Evolutionary conservation across 2,113 vertebrate species (phyloP), one percentile per base, ranked within the genome.

Genomic region (Quiscalus mexicanus): DNA sequence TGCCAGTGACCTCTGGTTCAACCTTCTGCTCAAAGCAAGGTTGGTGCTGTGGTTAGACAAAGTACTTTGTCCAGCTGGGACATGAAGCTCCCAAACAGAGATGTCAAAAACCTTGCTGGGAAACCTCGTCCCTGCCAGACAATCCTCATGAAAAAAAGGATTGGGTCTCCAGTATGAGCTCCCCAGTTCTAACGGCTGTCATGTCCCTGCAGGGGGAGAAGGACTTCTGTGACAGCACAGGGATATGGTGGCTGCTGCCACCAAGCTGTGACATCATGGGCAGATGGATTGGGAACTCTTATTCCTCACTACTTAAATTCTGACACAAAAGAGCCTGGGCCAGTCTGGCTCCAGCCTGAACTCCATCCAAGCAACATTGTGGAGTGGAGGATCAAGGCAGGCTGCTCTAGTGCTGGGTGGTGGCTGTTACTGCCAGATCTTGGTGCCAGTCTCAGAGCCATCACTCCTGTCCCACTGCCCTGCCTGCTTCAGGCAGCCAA

Each of bases 171-270:
- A 75, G 15, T 11, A 14, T 15, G 7, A 65, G 4, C 12, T 44
- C 15, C 11, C 20, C 14, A 42, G 9, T 33, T 59, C 47, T 44
- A 37, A 45, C 15, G 65, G 44, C 21, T 33, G 22, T 28, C 15
- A 7, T 7, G 31, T 23, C 9, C 22, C 56, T 64, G 27, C 4
- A 8, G 56, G 11, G 7, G 2, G 1, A 37, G 22, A 50, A 37
- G 42, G 5, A 35, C 27, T 6, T 7, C 25, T 9, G 5, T 42
- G 15, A 49, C 11, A 19, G 3, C 6, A 23, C 21, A 3, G 2
- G 12, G 21, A 9, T 9, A 4, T 24, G 16, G 39, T 9, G 3
- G 27, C 47, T 63, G 39, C 21, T 24, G 21, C 30, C 37, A 22
- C 12, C 21, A 3, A 25, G 35, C 22, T 45, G 27, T 23, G 33